Evolutionary conservation across 2,113 vertebrate genomes (phyloP).

Genomic region (Vidua macroura): DNA sequence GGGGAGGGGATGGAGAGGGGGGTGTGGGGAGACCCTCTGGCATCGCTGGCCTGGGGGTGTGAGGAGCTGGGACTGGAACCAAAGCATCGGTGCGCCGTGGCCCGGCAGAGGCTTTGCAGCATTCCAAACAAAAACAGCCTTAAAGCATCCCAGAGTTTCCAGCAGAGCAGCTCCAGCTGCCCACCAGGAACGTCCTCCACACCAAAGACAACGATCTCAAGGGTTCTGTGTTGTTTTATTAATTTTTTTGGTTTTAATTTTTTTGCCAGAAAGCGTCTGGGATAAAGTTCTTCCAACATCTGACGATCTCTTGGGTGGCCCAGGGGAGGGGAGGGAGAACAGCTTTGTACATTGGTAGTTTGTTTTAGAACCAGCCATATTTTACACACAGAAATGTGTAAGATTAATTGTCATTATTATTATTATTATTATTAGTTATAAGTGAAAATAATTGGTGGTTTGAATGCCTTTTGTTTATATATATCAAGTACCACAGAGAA

Average conservation of each 20-base stretch:
- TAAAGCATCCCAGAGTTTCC: background rate
- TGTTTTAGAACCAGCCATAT: conserved; percentile 71
- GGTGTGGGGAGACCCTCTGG: background rate
- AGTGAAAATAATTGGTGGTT: conserved; percentile 11
- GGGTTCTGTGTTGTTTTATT: background rate
- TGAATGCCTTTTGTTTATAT: conserved; percentile 14
- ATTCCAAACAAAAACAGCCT: conserved; percentile 7
- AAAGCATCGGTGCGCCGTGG: conserved; percentile 36
- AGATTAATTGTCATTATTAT: conserved; percentile 62
- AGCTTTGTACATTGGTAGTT: conserved; percentile 65
- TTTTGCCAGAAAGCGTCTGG: conserved; percentile 20
- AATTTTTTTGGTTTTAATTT: background rate
- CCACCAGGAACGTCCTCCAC: conserved; percentile 50
- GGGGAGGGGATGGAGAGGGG: background rate
- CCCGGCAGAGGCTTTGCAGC: conserved; percentile 9
- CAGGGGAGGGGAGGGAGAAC: conserved; percentile 43
- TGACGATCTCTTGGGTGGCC: conserved; percentile 53
- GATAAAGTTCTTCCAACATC: background rate
- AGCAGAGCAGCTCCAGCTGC: conserved; percentile 7
- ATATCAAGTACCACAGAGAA: conserved; percentile 50
- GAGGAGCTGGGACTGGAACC: conserved; percentile 44
- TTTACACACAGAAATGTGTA: conserved; percentile 64
- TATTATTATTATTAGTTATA: conserved; percentile 45
- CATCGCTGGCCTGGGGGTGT: background rate
- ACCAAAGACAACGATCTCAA: conserved; percentile 76